Evolutionary conservation across 2,888 invertebrate species (phyloP).

Genomic region (Anthrax anthrax): DNA sequence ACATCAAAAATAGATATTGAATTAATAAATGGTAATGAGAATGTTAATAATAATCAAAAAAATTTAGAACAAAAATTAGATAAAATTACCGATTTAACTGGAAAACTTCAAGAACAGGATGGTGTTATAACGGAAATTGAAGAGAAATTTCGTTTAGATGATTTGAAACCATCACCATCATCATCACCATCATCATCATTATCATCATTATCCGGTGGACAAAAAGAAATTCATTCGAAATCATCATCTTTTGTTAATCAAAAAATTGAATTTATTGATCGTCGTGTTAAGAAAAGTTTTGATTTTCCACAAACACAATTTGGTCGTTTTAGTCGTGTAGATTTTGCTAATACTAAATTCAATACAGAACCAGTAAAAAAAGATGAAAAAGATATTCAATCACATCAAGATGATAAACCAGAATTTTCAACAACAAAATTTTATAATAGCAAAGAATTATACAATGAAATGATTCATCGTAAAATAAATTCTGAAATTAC

Average conservation of each 20-base stretch:
- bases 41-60: conserved; percentile 1
- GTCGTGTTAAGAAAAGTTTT: conserved; percentile 33
- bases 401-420: conserved; percentile 19
- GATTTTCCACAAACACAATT: not conserved
- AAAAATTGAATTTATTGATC: conserved; percentile 25
- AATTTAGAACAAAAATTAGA: conserved; percentile 1
- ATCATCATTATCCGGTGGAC: conserved; percentile 8
- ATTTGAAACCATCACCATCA: conserved; percentile 15
- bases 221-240: conserved; percentile 1
- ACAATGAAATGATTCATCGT: conserved; percentile 21
- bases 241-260: conserved; percentile 13
- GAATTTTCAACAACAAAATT: conserved; percentile 35
- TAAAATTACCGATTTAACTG: conserved; percentile 20
- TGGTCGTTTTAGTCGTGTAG: conserved; percentile 20
- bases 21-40: conserved; percentile 11
- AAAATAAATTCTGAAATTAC: not conserved
- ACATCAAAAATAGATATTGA: conserved; percentile 15
- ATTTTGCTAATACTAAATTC: conserved; percentile 32
- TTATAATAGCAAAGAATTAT: conserved; percentile 33
- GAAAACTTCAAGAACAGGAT: conserved; percentile 30
- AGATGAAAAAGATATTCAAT: not conserved
- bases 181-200: conserved; percentile 9
- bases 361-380: conserved; percentile 20
- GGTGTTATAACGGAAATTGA: conserved; percentile 33
- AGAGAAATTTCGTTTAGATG: conserved; percentile 27